These are phyloP conservation scores for Drosophila nr. fundita DNA, from an alignment of 2,888 invertebrate genomes.

Conservation along the genomic window DNA sequence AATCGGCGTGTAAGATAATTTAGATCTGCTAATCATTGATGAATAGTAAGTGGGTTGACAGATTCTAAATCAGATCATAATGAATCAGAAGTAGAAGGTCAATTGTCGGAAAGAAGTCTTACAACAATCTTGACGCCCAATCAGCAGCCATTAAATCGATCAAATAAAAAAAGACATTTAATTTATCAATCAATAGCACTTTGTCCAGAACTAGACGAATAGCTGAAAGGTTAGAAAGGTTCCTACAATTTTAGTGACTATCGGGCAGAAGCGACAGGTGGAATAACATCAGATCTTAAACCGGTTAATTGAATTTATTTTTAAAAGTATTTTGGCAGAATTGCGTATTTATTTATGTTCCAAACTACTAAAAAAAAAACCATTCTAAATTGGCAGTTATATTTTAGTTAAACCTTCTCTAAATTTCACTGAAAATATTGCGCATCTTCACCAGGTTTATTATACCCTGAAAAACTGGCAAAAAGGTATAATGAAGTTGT, in stretches of 20 bases:
- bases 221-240: slow-evolving; percentile 41
- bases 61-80: slow-evolving; percentile 16
- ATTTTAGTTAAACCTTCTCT: background rate
- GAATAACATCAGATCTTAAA: slow-evolving; percentile 48
- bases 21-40: background rate
- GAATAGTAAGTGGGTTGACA: background rate
- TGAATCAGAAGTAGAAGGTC: slow-evolving; percentile 38
- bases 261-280: slow-evolving; percentile 19
- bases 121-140: slow-evolving; percentile 33
- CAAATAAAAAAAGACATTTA: slow-evolving; percentile 57
- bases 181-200: slow-evolving; percentile 65
- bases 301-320: slow-evolving; percentile 72
- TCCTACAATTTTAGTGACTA: slow-evolving; percentile 49
- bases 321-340: slow-evolving; percentile 69
- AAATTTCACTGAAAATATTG: background rate
- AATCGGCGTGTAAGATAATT: background rate
- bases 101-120: slow-evolving; percentile 44
- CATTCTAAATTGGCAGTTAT: slow-evolving; percentile 17
- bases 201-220: slow-evolving; percentile 33
- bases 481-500: background rate
- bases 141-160: slow-evolving; percentile 39
- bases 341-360: slow-evolving; percentile 44
- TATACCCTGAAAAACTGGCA: background rate
- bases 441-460: slow-evolving; percentile 1
- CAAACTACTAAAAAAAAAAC: slow-evolving; percentile 1